phyloP scores from a whole-genome alignment of 2,113 vertebrate species.

The Anhinga anhinga region DNA sequence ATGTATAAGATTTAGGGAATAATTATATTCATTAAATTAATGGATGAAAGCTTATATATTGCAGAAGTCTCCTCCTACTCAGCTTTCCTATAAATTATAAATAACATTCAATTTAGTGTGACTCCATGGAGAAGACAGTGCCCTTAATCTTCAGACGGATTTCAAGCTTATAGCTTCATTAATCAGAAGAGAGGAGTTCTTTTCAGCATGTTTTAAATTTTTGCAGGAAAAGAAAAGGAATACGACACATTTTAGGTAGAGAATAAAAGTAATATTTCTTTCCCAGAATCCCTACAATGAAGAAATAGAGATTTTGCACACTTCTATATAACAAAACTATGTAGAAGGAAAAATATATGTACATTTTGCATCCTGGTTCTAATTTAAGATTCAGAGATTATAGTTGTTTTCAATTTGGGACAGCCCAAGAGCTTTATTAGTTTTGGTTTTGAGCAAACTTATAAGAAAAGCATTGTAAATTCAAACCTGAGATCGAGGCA shows the following conservation, averaged over 20 bases:
- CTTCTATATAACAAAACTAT: neutral
- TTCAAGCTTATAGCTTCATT: slow-evolving; percentile 25
- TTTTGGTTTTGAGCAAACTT: neutral
- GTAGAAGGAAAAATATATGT: neutral
- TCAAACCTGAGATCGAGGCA: neutral
- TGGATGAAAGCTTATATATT: slow-evolving; percentile 32
- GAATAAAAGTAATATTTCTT: neutral
- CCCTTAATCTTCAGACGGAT: slow-evolving; percentile 43
- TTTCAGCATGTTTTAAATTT: neutral
- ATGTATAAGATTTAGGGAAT: slow-evolving; percentile 2
- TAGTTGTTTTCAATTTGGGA: neutral
- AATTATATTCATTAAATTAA: slow-evolving; percentile 54
- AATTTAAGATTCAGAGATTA: neutral
- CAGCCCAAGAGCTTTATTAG: neutral
- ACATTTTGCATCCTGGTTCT: neutral
- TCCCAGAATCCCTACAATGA: neutral
- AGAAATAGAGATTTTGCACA: neutral
- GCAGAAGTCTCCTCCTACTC: slow-evolving; percentile 14
- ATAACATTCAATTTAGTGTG: slow-evolving; percentile 40
- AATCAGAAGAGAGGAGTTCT: neutral
- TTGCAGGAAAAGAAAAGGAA: neutral
- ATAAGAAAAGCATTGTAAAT: neutral
- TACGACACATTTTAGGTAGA: neutral
- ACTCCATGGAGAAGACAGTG: slow-evolving; percentile 17
- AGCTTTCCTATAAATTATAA: slow-evolving; percentile 49